These are phyloP conservation scores for Ceraclea dissimilis DNA, from an alignment of 2,888 invertebrate genomes.

Conservation along the genomic window DNA sequence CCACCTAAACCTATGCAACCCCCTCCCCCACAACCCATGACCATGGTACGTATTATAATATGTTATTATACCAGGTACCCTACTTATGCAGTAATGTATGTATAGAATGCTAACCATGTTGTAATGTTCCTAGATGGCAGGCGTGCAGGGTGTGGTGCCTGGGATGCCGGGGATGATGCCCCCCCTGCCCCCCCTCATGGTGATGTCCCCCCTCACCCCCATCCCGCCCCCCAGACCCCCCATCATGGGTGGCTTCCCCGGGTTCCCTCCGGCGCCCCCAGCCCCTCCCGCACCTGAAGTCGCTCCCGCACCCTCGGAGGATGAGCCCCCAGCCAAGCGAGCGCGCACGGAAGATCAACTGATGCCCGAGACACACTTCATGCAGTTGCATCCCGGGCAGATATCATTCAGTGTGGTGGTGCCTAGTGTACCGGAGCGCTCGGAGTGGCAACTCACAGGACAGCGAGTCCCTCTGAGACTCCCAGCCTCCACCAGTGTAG, in stretches of 20 bases:
- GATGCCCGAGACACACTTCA: constrained; percentile 80
- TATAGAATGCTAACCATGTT: too few species aligned
- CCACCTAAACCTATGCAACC: constrained; percentile 17
- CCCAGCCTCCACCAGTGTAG: constrained; percentile 70
- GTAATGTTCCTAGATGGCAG: constrained; percentile 9
- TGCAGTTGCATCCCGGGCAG: constrained; percentile 63
- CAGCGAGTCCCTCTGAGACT: constrained; percentile 74
- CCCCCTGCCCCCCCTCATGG: constrained; percentile 24
- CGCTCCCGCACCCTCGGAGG: constrained; percentile 52
- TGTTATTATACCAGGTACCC: background rate
- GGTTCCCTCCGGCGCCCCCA: constrained; percentile 12
- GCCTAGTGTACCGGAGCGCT: constrained; percentile 78
- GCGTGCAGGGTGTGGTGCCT: constrained; percentile 32
- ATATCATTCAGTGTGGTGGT: constrained; percentile 75
- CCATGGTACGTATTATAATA: background rate
- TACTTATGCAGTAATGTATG: too few species aligned
- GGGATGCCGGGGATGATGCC: constrained; percentile 26
- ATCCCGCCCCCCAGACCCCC: constrained; percentile 29
- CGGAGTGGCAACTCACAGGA: constrained; percentile 93
- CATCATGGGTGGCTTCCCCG: constrained; percentile 33
- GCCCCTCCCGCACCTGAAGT: constrained; percentile 28
- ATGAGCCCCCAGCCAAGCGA: constrained; percentile 83
- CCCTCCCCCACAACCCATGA: constrained; percentile 33
- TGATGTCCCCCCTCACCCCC: constrained; percentile 26
- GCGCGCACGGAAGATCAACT: constrained; percentile 87